phyloP scores from a whole-genome alignment of 1,140 invertebrate species.

The Mizuhopecten yessoensis region DNA sequence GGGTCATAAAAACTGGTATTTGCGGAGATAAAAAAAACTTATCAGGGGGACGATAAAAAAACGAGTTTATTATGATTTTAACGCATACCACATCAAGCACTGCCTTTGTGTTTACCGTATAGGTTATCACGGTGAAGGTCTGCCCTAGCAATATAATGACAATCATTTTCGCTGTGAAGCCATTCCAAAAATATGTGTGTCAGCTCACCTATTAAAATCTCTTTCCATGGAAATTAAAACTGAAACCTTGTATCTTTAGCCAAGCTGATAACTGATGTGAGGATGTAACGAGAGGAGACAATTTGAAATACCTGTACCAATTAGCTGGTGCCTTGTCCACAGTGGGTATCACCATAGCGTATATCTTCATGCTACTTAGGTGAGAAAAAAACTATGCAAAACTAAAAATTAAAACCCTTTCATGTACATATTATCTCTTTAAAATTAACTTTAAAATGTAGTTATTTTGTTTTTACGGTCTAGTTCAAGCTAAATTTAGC shows the following conservation, averaged over 20 bases:
- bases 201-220: not conserved
- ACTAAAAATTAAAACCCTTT: not conserved
- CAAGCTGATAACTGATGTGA: not conserved
- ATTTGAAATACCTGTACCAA: not conserved
- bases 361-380: not conserved
- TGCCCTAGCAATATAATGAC: not conserved
- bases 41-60: not conserved
- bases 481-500: not conserved
- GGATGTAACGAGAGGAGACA: not conserved
- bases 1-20: not conserved
- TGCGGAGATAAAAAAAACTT: not conserved
- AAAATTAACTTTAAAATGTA: not conserved
- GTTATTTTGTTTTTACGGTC: not conserved
- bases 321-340: not conserved
- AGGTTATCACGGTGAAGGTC: not conserved
- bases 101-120: not conserved
- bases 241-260: not conserved
- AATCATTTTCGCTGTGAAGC: conserved; percentile 11
- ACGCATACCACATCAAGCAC: not conserved
- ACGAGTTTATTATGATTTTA: conserved; percentile 15
- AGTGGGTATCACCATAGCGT: not conserved
- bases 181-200: not conserved
- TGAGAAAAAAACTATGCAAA: not conserved
- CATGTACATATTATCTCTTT: not conserved
- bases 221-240: not conserved